Percentiles rank a stretch among this genome's conserved stretches.
Evolutionary conservation across 2,888 invertebrate genomes (phyloP).

Genomic region (Yponomeuta plumbellus): DNA sequence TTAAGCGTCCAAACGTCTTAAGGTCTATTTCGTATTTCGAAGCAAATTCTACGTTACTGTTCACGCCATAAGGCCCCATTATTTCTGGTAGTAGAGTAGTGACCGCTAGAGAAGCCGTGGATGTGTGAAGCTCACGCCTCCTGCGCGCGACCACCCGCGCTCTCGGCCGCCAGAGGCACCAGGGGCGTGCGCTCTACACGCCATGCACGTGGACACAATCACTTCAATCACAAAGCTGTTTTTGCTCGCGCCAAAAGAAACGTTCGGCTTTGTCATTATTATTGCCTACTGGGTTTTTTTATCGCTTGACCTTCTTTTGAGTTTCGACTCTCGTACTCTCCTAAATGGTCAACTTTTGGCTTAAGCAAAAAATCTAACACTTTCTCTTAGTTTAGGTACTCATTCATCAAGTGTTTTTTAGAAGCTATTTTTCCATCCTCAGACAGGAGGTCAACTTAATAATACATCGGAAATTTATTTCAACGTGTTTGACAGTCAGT

Average conservation of each 20-base stretch:
- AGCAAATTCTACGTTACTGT: slow-evolving; percentile 12
- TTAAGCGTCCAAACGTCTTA: slow-evolving; percentile 32
- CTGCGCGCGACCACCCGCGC: slow-evolving; percentile 64
- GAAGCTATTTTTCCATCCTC: too few species aligned
- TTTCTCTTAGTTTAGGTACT: too few species aligned
- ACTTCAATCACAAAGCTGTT: slow-evolving; percentile 7
- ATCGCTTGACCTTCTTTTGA: not conserved
- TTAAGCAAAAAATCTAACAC: too few species aligned
- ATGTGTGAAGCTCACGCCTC: slow-evolving; percentile 67
- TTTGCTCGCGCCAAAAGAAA: slow-evolving; percentile 20
- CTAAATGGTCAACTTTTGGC: too few species aligned
- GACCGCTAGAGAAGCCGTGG: slow-evolving; percentile 31
- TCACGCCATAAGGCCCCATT: not conserved
- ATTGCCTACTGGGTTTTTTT: not conserved
- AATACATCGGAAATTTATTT: too few species aligned
- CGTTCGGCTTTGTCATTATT: slow-evolving; percentile 19
- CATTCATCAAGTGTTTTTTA: too few species aligned
- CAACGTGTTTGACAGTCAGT: too few species aligned
- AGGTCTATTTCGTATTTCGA: slow-evolving; percentile 25
- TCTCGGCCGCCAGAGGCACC: slow-evolving; percentile 41
- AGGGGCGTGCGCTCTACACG: slow-evolving; percentile 42
- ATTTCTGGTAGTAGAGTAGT: not conserved
- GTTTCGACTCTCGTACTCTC: not conserved
- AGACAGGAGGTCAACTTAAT: too few species aligned
- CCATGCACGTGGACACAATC: slow-evolving; percentile 36